A percentile compares a stretch with the other conserved stretches of the same genome.
phyloP scores from a whole-genome alignment of 92 coral and sea anemone genomes.

The Umimayanthus chanpuru region DNA sequence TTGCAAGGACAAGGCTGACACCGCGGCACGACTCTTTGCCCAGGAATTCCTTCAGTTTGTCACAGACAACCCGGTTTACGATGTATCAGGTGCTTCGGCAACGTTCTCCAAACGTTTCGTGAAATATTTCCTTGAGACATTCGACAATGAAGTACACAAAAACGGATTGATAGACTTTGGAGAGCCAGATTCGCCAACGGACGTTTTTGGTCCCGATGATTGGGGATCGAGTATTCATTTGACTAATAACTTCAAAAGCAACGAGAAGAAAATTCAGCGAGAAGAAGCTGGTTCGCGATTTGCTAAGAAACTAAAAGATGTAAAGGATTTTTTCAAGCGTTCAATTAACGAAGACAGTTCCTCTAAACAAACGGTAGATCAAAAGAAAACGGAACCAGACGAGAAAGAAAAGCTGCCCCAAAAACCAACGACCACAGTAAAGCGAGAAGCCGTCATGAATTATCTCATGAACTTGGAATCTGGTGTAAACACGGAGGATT shows the following conservation, averaged over 20 bases:
- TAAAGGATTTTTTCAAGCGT: conserved; percentile 90
- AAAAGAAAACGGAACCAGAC: conserved; percentile 46
- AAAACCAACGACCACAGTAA: conserved; percentile 56
- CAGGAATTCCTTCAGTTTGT: conserved; percentile 94
- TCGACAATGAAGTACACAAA: conserved; percentile 89
- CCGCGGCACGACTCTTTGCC: conserved; percentile 87
- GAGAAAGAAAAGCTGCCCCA: conserved; percentile 45
- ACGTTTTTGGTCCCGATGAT: conserved; percentile 86
- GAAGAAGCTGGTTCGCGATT: conserved; percentile 68
- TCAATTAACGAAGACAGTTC: conserved; percentile 67
- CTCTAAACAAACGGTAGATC: conserved; percentile 43
- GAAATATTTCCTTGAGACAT: conserved; percentile 85
- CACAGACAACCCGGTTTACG: conserved; percentile 92
- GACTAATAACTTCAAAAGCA: conserved; percentile 73
- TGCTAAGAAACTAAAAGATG: conserved; percentile 68
- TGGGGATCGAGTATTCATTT: conserved; percentile 90
- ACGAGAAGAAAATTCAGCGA: conserved; percentile 59
- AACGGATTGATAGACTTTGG: conserved; percentile 80
- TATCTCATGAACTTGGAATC: conserved; percentile 93
- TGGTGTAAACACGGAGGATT: conserved; percentile 95
- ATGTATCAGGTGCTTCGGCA: conserved; percentile 89
- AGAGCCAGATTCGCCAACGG: conserved; percentile 97
- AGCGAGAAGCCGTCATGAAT: conserved; percentile 86
- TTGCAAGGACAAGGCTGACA: conserved; percentile 89
- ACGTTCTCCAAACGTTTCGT: conserved; percentile 94